Evolutionary conservation across 2,113 vertebrate species (phyloP).

Genomic region (Ceratotherium simum): DNA sequence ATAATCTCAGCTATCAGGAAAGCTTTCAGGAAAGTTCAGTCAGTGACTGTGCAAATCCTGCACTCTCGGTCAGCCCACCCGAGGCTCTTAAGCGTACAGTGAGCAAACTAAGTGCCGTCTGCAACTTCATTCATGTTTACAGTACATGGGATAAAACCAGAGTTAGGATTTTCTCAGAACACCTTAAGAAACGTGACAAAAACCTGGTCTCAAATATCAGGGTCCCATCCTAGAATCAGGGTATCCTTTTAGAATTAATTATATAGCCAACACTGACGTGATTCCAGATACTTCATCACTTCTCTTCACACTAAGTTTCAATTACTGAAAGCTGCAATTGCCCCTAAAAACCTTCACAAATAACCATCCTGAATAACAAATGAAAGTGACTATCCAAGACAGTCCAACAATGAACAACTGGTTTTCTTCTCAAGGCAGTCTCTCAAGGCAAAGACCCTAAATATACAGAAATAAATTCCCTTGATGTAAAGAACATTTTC

Average conservation of each 20-base stretch:
- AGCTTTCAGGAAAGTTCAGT: not conserved
- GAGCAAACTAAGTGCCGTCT: not conserved
- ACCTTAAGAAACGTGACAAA: not conserved
- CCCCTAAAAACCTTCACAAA: not conserved
- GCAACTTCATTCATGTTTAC: not conserved
- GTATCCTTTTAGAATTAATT: not conserved
- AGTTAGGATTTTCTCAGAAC: constrained; percentile 30
- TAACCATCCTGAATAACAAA: not conserved
- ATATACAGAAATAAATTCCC: not conserved
- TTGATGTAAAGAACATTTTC: not conserved
- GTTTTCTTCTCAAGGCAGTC: not conserved
- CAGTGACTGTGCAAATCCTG: not conserved
- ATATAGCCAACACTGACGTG: not conserved
- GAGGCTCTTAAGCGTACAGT: not conserved
- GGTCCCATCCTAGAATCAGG: not conserved
- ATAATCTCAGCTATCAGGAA: not conserved
- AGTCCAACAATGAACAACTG: not conserved
- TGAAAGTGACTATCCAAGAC: not conserved
- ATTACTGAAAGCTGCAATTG: not conserved
- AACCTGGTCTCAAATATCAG: not conserved
- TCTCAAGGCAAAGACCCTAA: not conserved
- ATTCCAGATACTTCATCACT: not conserved
- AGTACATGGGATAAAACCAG: not conserved
- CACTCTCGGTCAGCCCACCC: not conserved
- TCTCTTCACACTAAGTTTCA: not conserved